phyloP scores from a whole-genome alignment of 2,888 invertebrate species.

The Tholera decimalis region DNA sequence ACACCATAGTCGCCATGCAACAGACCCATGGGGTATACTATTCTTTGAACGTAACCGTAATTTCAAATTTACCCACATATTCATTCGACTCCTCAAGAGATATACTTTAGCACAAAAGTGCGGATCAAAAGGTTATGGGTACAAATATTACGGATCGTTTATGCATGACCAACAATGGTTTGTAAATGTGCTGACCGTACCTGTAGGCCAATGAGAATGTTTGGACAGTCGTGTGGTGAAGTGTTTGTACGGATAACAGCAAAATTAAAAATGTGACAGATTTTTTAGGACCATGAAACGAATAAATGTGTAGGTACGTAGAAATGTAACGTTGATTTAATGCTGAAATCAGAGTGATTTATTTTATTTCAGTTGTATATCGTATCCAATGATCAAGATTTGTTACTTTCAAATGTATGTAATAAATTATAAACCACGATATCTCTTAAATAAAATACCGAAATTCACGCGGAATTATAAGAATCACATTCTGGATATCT shows the following conservation, averaged over 20 bases:
- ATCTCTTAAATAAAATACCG: not conserved
- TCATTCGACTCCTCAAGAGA: conserved; percentile 19
- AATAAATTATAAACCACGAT: not conserved
- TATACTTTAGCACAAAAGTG: conserved; percentile 47
- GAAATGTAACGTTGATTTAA: not conserved
- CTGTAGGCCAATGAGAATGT: conserved; percentile 17
- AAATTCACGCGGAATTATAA: not conserved
- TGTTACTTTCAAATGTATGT: not conserved
- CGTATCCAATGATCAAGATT: not conserved
- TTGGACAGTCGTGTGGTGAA: conserved; percentile 15
- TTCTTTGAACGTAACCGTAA: conserved; percentile 28
- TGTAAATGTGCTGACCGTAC: conserved; percentile 44
- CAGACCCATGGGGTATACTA: not conserved
- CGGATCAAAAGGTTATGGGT: conserved; percentile 59
- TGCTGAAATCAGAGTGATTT: not conserved
- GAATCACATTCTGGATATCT: not conserved
- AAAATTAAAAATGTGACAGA: not conserved
- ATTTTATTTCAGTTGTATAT: conserved; percentile 1
- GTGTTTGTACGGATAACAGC: conserved; percentile 8
- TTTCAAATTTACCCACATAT: conserved; percentile 31
- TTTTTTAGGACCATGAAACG: not conserved
- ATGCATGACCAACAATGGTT: conserved; percentile 48
- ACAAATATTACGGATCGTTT: conserved; percentile 61
- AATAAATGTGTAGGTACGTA: not conserved
- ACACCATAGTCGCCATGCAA: not conserved